Base-by-base conservation (phyloP, 2,888 invertebrate genomes). In the Nymphalis urticae region DNA sequence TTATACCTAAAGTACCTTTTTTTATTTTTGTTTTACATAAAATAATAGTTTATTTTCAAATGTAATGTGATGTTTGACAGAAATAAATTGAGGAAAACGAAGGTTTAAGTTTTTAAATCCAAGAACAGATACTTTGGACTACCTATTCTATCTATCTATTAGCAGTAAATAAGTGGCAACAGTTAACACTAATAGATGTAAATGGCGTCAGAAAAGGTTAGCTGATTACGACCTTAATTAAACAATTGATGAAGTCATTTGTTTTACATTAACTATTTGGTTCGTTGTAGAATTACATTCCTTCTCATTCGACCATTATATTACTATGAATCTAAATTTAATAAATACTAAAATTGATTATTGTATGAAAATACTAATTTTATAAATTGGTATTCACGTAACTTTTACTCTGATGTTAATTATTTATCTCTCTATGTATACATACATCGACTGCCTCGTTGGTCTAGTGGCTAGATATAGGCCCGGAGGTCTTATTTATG, bases 241-340 rank as follows among this genome's bases (percentile, higher is more conserved):
- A 50, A 27, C 61, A 66, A 66, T 70, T 54, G 48, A 54, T 66
- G 13, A 56, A 63, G 59, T 24, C 54, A 48, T 70, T 70, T 66
- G 42, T 51, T 63, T 61, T 21, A 54, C 54, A 61, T 70, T 56
- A 70, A 56, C 17, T 54, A 48, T 21, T 47, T 1, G 42, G 42
- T 58, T 62, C n/a, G 24, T 21, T 17, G 21, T 19, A 54, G n/a
- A 56, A 27, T 27, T 16, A n/a, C 1, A 16, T 56, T 32, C 58
- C n/a, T 50, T 50, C 17, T 50, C 50, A 19, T 50, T 50, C 19
- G 50, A 19, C n/a, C 50, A 50, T 19, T 50, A 19, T 50, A 50
- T 1, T 50, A 50, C 9, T 13, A 13, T 13, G 42, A 13, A 42
- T 13, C 42, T 0, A 42, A 42, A 42, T 42, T 13, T 42, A 42